phyloP scores from a whole-genome alignment of 2,888 invertebrate species.

The Pachydiplax longipennis region DNA sequence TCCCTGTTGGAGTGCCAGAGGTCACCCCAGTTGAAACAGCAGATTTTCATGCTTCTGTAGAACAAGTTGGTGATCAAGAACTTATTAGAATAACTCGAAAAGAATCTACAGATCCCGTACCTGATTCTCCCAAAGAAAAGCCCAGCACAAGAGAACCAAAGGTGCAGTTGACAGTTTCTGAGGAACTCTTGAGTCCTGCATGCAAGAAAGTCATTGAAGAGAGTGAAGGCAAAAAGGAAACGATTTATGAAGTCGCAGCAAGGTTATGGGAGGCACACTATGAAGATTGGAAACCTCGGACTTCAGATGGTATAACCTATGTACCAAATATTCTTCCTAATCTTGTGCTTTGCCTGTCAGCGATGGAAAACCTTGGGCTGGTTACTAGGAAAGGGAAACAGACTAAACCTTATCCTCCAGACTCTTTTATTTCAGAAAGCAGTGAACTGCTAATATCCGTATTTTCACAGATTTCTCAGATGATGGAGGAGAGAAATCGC shows the following conservation, averaged over 20 bases:
- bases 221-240: slow-evolving; percentile 1
- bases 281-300: background rate
- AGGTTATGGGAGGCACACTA: background rate
- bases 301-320: too few species aligned
- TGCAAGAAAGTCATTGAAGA: background rate
- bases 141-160: background rate
- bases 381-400: background rate
- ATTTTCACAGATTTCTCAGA: background rate
- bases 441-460: background rate
- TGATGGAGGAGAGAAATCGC: background rate
- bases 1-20: slow-evolving; percentile 39
- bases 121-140: background rate
- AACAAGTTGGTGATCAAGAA: slow-evolving; percentile 29
- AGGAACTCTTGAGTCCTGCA: background rate
- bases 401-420: background rate
- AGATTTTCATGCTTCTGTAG: slow-evolving; percentile 48
- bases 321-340: background rate
- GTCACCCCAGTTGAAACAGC: slow-evolving; percentile 44
- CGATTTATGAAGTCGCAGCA: background rate
- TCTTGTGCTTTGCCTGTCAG: background rate
- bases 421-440: background rate
- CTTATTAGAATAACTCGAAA: background rate
- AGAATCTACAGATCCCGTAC: background rate
- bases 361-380: slow-evolving; percentile 9
- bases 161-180: background rate